These are phyloP conservation scores for Amphibalanus amphitrite DNA, from an alignment of 1,140 invertebrate species.

Conservation along the genomic window DNA sequence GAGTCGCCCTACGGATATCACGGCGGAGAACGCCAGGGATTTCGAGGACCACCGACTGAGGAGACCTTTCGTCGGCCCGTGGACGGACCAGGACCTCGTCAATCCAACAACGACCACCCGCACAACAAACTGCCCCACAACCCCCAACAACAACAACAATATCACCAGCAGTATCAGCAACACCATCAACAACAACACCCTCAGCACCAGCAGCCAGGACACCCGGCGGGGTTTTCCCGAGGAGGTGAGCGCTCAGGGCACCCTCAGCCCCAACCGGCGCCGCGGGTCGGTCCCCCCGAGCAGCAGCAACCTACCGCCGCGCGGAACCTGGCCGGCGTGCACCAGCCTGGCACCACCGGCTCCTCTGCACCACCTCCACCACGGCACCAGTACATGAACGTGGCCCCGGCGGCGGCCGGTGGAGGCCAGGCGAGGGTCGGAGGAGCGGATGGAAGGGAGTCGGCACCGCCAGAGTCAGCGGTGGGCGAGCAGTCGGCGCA, in stretches of 20 bases:
- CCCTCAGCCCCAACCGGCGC: too few species aligned
- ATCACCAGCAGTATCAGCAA: too few species aligned
- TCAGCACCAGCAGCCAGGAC: neutral
- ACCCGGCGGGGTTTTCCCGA: neutral
- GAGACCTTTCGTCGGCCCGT: neutral
- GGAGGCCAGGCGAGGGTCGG: neutral
- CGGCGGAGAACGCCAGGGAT: neutral
- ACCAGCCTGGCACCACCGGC: neutral
- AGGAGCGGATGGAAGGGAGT: neutral
- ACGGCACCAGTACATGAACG: neutral
- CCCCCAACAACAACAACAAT: too few species aligned
- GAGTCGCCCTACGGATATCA: too few species aligned
- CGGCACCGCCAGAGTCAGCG: too few species aligned
- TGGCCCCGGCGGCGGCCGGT: conserved; percentile 12
- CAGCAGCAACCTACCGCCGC: neutral
- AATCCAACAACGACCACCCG: too few species aligned
- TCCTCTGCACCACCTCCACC: neutral
- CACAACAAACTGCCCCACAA: too few species aligned
- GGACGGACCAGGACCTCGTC: neutral
- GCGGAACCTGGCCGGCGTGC: conserved; percentile 6
- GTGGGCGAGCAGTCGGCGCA: conserved; percentile 12
- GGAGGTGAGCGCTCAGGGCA: neutral
- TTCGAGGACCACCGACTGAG: neutral
- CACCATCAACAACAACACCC: too few species aligned
- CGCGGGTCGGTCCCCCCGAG: too few species aligned